Conservation (phyloP, 2,113 vertebrate species). For the Prunella himalayana region DNA sequence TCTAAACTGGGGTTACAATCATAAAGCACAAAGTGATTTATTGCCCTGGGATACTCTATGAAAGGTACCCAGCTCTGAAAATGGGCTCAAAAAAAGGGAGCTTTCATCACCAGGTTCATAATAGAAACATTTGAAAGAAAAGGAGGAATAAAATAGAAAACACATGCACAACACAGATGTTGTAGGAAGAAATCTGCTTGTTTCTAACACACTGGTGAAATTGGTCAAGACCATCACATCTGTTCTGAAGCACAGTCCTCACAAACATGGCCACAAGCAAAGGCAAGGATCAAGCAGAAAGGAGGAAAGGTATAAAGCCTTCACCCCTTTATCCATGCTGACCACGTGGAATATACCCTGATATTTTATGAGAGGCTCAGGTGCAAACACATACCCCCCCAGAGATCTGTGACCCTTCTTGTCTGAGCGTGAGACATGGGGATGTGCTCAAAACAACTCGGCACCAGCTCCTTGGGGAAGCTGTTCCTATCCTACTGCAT, state of each 20-base stretch:
- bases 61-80: neutral
- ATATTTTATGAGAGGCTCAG: neutral
- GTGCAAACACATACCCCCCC: neutral
- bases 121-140: neutral
- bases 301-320: neutral
- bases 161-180: neutral
- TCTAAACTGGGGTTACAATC: neutral
- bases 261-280: neutral
- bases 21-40: neutral
- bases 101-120: neutral
- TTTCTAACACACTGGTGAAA: neutral
- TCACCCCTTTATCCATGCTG: fast-evolving
- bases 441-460: neutral
- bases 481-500: neutral
- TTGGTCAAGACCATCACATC: neutral
- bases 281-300: neutral
- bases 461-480: neutral
- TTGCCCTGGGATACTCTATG: neutral
- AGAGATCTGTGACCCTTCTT: neutral
- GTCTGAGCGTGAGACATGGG: neutral
- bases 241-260: neutral
- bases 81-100: neutral
- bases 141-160: neutral
- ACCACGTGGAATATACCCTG: fast-evolving
- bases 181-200: neutral